phyloP scores from a whole-genome alignment of 2,797 vertebrate species.

The Sparus aurata region DNA sequence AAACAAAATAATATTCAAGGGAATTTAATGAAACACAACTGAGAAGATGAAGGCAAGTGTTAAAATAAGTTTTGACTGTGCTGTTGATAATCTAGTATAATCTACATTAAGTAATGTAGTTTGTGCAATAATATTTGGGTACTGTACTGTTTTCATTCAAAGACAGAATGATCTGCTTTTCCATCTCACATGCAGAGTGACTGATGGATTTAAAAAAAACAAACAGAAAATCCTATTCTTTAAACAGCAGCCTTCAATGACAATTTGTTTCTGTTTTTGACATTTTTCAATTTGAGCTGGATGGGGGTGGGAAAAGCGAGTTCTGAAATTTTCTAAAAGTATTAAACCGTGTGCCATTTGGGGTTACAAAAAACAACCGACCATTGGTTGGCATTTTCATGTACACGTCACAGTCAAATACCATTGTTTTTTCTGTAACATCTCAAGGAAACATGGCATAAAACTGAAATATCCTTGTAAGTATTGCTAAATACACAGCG shows the following conservation, averaged over 20 bases:
- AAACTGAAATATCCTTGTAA: background rate
- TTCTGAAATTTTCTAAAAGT: background rate
- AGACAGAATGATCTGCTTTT: constrained; percentile 1
- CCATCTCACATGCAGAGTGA: background rate
- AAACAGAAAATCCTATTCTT: background rate
- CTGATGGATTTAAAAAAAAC: background rate
- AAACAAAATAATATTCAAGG: background rate
- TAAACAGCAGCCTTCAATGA: background rate
- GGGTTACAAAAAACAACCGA: background rate
- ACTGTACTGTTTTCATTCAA: background rate
- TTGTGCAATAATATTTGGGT: background rate
- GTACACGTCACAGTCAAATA: background rate
- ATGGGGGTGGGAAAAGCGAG: background rate
- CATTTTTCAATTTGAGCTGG: constrained; percentile 14
- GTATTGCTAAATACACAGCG: background rate
- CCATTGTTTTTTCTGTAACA: too few relatives aligned
- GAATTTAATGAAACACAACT: background rate
- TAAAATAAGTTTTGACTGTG: background rate
- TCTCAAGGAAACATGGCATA: too few relatives aligned
- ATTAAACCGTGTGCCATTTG: constrained; percentile 1
- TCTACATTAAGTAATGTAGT: background rate
- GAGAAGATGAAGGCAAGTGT: constrained; percentile 2
- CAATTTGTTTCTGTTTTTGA: constrained; percentile 7
- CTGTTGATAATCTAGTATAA: background rate
- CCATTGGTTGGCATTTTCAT: background rate